Base-by-base conservation (phyloP, 2,113 vertebrate genomes). In the Clinocottus analis region DNA sequence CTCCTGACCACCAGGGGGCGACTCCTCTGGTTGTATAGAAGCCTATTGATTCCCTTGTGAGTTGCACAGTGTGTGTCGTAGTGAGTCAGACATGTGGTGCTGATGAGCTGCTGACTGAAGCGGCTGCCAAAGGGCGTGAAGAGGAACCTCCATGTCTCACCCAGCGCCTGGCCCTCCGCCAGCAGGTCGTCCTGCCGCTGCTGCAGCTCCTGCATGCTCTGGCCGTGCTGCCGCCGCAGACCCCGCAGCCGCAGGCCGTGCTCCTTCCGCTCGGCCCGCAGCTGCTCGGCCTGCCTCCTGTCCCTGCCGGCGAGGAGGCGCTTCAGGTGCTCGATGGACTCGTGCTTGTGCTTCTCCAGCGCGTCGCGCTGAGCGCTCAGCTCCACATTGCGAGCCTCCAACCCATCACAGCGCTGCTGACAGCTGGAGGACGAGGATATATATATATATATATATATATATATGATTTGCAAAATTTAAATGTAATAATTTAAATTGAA, bases 371-470 rank as follows among this genome's bases (percentile, higher is more conserved):
- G 85, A 14, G 75, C 66, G 45, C 7, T 81, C 37, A 93, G 91
- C 25, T 94, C 83, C 19, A 84, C 86, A 61, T 94, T 92, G 63
- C 92, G 85, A 14, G 93, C 83, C 0, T 91, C 90, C 73, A 96
- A n/a, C 82, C 95, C 89, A 4, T 95, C 95, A 80, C 87, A 93
- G 89, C 93, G 94, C 13, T 75, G 79, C 65, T 96, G 94, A 68
- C 94, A 95, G 64, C 96, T 96, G 81, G 41, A 39, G 39, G 23
- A 43, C 0, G 35, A 31, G 21, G n/a, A 65, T 21, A 21, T 39
- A 39, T 39, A 39, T 39, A 39, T 39, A 39, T 10, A 39, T 11
- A 39, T 11, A 39, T 39, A 2, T 39, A 39, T 39, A 10, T 39
- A 39, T 31, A 31, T 31, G 29, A 31, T 31, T 4, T 31, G 29